Conservation (phyloP, 2,113 vertebrate species). For the Euleptes europaea region DNA sequence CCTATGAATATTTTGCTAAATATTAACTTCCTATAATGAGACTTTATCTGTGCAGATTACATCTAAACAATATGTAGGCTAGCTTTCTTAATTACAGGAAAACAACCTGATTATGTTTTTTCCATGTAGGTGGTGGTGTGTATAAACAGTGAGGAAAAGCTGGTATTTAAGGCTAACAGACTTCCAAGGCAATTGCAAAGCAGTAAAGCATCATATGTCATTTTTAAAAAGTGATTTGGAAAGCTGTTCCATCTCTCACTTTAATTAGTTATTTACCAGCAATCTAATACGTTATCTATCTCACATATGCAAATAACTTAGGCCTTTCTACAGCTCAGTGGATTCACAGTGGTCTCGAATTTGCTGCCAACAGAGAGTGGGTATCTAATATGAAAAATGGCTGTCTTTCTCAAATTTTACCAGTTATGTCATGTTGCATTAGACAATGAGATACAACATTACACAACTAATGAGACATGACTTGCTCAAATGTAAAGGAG, state of each 20-base stretch:
- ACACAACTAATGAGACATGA: slow-evolving; percentile 72
- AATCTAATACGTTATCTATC: slow-evolving; percentile 24
- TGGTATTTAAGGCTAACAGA: slow-evolving; percentile 56
- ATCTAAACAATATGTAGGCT: slow-evolving; percentile 27
- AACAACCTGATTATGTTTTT: slow-evolving; percentile 63
- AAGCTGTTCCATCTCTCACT: slow-evolving; percentile 55
- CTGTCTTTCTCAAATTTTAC: slow-evolving; percentile 63
- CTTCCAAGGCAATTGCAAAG: slow-evolving; percentile 63
- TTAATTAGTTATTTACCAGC: slow-evolving; percentile 35
- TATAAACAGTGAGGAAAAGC: slow-evolving; percentile 64
- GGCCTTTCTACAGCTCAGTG: slow-evolving; percentile 16
- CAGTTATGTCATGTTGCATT: slow-evolving; percentile 70
- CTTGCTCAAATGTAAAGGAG: slow-evolving; percentile 68
- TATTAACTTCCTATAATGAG: slow-evolving; percentile 16
- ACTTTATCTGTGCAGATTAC: slow-evolving; percentile 46
- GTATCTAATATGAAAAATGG: slow-evolving; percentile 64
- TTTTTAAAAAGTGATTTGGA: slow-evolving; percentile 22
- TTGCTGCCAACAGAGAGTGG: slow-evolving; percentile 38
- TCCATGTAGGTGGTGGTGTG: slow-evolving; percentile 61
- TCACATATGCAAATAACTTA: slow-evolving; percentile 41
- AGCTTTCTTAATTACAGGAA: slow-evolving; percentile 69
- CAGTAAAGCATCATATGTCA: slow-evolving; percentile 65
- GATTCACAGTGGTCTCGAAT: slow-evolving; percentile 5
- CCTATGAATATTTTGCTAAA: neutral
- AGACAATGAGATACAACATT: slow-evolving; percentile 72